Base-by-base conservation (phyloP, 2,113 vertebrate genomes). In the Thamnaconus septentrionalis region DNA sequence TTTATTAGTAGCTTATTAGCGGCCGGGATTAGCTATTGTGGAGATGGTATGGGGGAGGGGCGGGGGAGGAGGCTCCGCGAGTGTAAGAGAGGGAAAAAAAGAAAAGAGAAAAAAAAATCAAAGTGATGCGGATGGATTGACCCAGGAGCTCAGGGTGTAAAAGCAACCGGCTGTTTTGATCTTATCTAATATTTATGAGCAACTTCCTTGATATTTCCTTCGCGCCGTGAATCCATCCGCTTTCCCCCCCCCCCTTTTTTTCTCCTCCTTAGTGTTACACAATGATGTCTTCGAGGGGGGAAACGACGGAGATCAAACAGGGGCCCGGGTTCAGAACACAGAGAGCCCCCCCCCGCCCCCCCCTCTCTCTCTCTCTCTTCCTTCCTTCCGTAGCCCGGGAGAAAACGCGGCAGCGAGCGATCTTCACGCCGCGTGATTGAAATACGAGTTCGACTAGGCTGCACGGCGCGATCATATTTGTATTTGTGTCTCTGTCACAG, bases 131-230 rank as follows among this genome's bases (percentile, higher is more conserved):
- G 79, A 82, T 73, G 78, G 66, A 76, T 79, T 90, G 87, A 91
- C 88, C 87, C 80, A 64, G 78, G 81, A 87, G 82, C 85, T 79
- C 78, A 59, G 80, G 79, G 79, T 81, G 77, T 79, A 82, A 84
- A 85, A 81, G 84, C 81, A 84, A 84, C 78, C 52, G 76, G 83
- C 84, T 86, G 84, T 90, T 91, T 89, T 90, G 84, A 88, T 89
- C 85, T 87, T 84, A 90, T 91, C 89, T 87, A 88, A 90, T 90
- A 91, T 90, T 90, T 88, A 91, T 90, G 90, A 89, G 88, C 82
- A 88, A 87, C 87, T 88, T 87, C 87, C 87, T 88, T 89, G 88
- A 90, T 90, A 90, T 90, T 87, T 89, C 87, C 83, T 85, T 59
- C 73, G 60, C 82, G 71, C 80, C 58, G 57, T 69, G 83, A 83